These are phyloP conservation scores for Catocala fraxini DNA, from an alignment of 2,888 invertebrate genomes.

Conservation along the genomic window DNA sequence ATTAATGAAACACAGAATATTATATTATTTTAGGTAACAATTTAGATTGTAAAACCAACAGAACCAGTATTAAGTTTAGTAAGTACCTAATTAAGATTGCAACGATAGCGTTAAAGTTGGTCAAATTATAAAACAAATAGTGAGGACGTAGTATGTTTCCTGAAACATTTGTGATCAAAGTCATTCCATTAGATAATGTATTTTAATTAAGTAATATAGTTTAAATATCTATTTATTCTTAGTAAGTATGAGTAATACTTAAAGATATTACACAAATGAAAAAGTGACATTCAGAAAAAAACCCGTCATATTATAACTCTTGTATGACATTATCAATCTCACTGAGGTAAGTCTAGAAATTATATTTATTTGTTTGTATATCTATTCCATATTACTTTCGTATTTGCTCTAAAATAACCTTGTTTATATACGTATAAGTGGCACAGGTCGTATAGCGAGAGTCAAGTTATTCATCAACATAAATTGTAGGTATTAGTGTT, in stretches of 20 bases:
- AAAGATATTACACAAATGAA: conserved; percentile 15
- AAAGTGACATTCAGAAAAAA: conserved; percentile 16
- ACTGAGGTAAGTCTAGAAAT: conserved; percentile 14
- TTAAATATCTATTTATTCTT: conserved; percentile 48
- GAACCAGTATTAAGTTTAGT: conserved; percentile 50
- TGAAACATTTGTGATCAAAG: conserved; percentile 60
- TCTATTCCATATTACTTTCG: too few relatives aligned
- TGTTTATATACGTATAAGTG: too few relatives aligned
- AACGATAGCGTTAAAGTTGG: conserved; percentile 18
- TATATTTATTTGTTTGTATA: not conserved
- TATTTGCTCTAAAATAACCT: too few relatives aligned
- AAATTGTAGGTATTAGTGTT: too few relatives aligned
- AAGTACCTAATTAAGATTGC: conserved; percentile 21
- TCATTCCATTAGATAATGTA: conserved; percentile 60
- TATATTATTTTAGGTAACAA: conserved; percentile 5
- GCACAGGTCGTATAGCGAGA: too few relatives aligned
- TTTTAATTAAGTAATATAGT: conserved; percentile 43
- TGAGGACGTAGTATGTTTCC: conserved; percentile 28
- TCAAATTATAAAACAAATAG: conserved; percentile 20
- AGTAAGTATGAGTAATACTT: conserved; percentile 30
- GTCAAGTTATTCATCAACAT: too few relatives aligned
- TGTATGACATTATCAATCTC: conserved; percentile 27
- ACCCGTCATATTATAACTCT: not conserved
- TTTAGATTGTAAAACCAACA: conserved; percentile 36
- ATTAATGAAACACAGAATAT: conserved; percentile 6